Evolutionary conservation across 2,888 invertebrate species (phyloP).

Genomic region (Dolichomitus sp.): DNA sequence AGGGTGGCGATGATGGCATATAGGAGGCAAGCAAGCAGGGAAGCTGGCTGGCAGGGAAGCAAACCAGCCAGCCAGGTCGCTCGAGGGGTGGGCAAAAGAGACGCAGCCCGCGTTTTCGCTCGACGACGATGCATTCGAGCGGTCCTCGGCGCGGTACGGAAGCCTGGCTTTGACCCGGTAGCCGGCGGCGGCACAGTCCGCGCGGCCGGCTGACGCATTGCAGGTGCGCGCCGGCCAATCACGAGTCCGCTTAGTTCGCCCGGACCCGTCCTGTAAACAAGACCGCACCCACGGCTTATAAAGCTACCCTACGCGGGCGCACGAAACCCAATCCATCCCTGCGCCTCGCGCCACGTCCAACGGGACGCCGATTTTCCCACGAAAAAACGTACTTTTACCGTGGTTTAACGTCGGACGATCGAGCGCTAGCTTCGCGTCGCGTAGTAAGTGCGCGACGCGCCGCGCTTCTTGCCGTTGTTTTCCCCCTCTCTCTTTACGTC

Average conservation of each 20-base stretch:
- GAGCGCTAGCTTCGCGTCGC: constrained; percentile 77
- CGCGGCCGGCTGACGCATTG: constrained; percentile 92
- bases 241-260: constrained; percentile 88
- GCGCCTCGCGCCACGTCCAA: constrained; percentile 62
- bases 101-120: constrained; percentile 13
- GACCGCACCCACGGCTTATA: constrained; percentile 89
- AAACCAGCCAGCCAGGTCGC: constrained; percentile 21
- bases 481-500: constrained; percentile 7
- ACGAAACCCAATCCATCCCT: constrained; percentile 86
- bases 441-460: constrained; percentile 78
- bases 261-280: constrained; percentile 90
- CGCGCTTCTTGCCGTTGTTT: constrained; percentile 60
- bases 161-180: constrained; percentile 83
- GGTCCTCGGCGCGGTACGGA: constrained; percentile 53
- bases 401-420: constrained; percentile 59
- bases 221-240: constrained; percentile 94
- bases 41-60: neutral
- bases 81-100: constrained; percentile 19
- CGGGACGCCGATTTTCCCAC: constrained; percentile 63
- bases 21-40: neutral
- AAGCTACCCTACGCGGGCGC: constrained; percentile 89
- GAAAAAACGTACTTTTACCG: constrained; percentile 47
- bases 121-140: constrained; percentile 50
- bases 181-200: constrained; percentile 87
- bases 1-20: neutral